These are phyloP conservation scores for Empidonax traillii DNA, from an alignment of 2,113 vertebrate species.

Conservation along the genomic window DNA sequence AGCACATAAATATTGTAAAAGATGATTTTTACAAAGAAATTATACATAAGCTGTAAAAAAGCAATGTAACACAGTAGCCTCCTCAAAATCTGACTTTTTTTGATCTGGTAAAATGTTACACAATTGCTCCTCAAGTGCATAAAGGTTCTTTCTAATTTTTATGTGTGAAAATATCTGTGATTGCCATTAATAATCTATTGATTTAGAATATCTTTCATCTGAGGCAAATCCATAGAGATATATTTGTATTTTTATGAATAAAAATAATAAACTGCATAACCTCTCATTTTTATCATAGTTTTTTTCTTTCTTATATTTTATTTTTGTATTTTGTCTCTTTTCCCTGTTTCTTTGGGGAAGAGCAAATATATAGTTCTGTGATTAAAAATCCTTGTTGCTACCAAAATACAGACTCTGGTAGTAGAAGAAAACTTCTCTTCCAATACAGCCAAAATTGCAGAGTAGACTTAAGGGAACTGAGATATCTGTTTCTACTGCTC, in stretches of 20 bases:
- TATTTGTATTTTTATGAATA: not conserved
- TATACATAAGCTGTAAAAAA: not conserved
- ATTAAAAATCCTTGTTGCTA: not conserved
- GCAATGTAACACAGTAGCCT: fast-evolving
- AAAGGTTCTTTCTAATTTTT: not conserved
- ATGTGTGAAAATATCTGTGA: not conserved
- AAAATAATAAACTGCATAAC: not conserved
- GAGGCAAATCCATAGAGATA: not conserved
- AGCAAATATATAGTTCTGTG: not conserved
- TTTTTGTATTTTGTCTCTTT: not conserved
- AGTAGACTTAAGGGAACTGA: not conserved
- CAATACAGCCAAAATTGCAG: not conserved
- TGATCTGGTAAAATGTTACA: not conserved
- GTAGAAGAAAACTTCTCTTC: not conserved
- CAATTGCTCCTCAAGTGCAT: not conserved
- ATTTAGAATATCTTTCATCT: not conserved
- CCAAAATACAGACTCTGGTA: not conserved
- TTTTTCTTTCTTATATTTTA: not conserved
- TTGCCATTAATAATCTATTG: not conserved
- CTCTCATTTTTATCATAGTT: not conserved
- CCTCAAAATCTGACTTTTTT: not conserved
- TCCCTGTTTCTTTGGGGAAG: not conserved
- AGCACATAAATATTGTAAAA: not conserved
- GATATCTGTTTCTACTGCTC: not conserved
- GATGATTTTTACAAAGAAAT: not conserved